phyloP scores from a whole-genome alignment of 2,888 invertebrate species.

The Clitarchus hookeri region DNA sequence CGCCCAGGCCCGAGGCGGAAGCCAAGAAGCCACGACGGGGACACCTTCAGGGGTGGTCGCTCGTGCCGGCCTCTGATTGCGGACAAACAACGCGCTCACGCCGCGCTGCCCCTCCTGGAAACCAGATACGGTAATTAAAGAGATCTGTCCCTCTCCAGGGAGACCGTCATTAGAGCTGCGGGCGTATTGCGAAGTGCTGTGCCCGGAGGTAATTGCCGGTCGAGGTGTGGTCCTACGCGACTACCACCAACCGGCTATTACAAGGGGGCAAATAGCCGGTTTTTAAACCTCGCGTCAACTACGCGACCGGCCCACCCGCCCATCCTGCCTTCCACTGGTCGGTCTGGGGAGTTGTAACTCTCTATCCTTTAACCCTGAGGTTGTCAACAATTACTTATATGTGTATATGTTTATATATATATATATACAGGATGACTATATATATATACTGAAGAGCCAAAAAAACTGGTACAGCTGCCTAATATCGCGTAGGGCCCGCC shows the following conservation, averaged over 20 bases:
- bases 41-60: not conserved
- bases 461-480: no score
- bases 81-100: not conserved
- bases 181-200: not conserved
- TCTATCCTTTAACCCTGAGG: no score
- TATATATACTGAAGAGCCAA: no score
- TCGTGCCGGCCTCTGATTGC: not conserved
- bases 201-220: not conserved
- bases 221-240: not conserved
- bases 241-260: not conserved
- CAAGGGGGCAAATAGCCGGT: not conserved
- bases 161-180: not conserved
- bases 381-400: no score
- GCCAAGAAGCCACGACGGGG: not conserved
- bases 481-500: no score
- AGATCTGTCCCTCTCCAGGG: not conserved
- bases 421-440: no score
- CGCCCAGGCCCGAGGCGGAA: not conserved
- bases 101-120: not conserved
- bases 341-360: no score
- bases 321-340: no score
- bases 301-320: no score
- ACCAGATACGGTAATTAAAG: slow-evolving; percentile 5
- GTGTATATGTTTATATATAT: no score
- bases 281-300: no score